Conservation (phyloP, 2,797 vertebrate species). For the Ctenopoma kingsleyae region DNA sequence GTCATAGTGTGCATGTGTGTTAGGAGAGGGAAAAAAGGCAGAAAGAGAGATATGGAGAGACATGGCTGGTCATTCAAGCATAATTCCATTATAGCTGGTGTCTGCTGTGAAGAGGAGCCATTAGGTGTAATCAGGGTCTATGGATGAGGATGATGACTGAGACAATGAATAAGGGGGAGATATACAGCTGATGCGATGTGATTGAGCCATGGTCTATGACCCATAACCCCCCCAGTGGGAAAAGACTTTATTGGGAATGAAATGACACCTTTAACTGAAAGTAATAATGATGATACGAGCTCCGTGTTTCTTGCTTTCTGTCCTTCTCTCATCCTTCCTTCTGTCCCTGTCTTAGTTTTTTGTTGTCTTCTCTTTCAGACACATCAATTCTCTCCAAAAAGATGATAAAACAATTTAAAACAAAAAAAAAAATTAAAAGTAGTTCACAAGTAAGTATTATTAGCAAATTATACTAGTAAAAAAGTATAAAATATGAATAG, state of each 20-base stretch:
- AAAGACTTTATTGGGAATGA: slow-evolving; percentile 40
- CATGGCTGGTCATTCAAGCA: slow-evolving; percentile 75
- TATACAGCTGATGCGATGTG: slow-evolving; percentile 56
- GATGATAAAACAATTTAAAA: not conserved
- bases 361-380: not conserved
- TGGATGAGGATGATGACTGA: slow-evolving; percentile 66
- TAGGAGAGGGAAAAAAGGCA: slow-evolving; percentile 2
- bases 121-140: slow-evolving; percentile 81
- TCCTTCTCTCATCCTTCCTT: not conserved
- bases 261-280: slow-evolving; percentile 57
- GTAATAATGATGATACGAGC: no score
- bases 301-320: not conserved
- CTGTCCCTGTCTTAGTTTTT: not conserved
- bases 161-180: slow-evolving; percentile 49
- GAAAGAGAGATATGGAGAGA: slow-evolving; percentile 38
- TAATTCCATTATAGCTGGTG: slow-evolving; percentile 80
- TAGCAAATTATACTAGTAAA: no score
- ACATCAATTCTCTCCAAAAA: not conserved
- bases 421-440: no score
- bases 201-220: slow-evolving; percentile 69
- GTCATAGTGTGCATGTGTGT: slow-evolving; percentile 15
- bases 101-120: slow-evolving; percentile 79
- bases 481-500: no score
- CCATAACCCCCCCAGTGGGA: slow-evolving; percentile 35
- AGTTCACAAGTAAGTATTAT: no score